Evolutionary conservation across 2,113 vertebrate genomes (phyloP), one percentile per base, ranked within the genome.

Genomic region (Scomber japonicus): DNA sequence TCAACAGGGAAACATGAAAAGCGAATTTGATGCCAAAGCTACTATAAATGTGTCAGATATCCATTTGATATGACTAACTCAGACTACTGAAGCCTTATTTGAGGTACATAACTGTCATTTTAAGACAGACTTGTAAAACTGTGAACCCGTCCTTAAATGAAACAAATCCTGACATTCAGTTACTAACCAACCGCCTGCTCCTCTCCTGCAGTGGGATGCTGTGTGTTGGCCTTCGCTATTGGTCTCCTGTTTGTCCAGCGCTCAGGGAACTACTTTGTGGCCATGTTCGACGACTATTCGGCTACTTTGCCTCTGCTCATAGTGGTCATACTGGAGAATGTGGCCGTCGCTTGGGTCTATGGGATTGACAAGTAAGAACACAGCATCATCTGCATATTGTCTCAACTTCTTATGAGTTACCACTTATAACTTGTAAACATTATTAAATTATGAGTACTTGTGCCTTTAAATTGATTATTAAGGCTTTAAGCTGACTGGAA

Each of bases 281-380:
- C 96, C 0, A 99, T 99, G 98, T 99, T 99, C 82, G 98, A 99
- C 85, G 98, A 99, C 91, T 99, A 99, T 91, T 98, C 98, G 24
- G 97, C 97, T 60, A 99, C 98, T 2, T 71, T 99, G 81, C 98
- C 98, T 11, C 92, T 99, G 80, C 96, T 99, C 70, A 96, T 99
- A 16, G 95, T 99, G 46, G 97, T 99, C 50, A 91, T 97, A 70
- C 94, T 99, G 94, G 98, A 99, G 89, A 99, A 98, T 67, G 84
- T 98, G 83, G 96, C 97, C 0, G 91, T 99, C 19, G 97, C 96
- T 6, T 97, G 95, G 93, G 80, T 99, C 88, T 99, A 99, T 65
- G 98, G 98, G 68, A 96, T 96, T 51, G 97, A 99, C 75, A 99
- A 97, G 98, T 99, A 94, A 90, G 97, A 93, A 24, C 3, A 16